Evolutionary conservation across 2,113 vertebrate species (phyloP).

Genomic region (Mola mola): DNA sequence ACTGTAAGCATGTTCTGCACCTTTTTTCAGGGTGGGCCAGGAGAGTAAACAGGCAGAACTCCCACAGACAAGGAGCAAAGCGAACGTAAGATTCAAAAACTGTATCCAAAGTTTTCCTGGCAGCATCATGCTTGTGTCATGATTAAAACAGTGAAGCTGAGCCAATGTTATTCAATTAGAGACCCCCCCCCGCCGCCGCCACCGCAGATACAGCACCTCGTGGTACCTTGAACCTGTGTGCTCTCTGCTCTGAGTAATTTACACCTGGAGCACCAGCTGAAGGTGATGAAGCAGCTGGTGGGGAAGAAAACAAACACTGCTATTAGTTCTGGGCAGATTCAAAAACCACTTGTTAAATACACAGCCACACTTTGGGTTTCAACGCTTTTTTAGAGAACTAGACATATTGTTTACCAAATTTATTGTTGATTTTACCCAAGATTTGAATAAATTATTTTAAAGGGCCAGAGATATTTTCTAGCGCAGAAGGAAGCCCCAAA

Average conservation of each 20-base stretch:
- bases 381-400: neutral
- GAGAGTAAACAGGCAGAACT: slow-evolving; percentile 49
- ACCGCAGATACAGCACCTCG: slow-evolving; percentile 21
- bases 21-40: slow-evolving; percentile 15
- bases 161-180: slow-evolving; percentile 53
- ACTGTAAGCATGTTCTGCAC: slow-evolving; percentile 22
- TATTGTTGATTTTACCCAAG: neutral
- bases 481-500: neutral
- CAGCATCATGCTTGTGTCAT: slow-evolving; percentile 38
- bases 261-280: slow-evolving; percentile 53
- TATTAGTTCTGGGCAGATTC: slow-evolving; percentile 7
- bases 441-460: too few relatives aligned
- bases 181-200: slow-evolving; percentile 9
- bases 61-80: slow-evolving; percentile 65
- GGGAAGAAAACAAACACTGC: slow-evolving; percentile 32
- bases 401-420: neutral
- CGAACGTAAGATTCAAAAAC: slow-evolving; percentile 48
- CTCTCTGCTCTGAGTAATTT: slow-evolving; percentile 37
- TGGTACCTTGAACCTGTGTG: slow-evolving; percentile 18
- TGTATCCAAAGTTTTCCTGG: slow-evolving; percentile 65
- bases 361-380: slow-evolving; percentile 1
- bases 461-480: neutral
- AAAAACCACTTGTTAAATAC: slow-evolving; percentile 25
- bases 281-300: slow-evolving; percentile 28
- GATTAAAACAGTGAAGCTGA: slow-evolving; percentile 56